Conservation (phyloP, 2,113 vertebrate genomes). For the Neogobius melanostomus region DNA sequence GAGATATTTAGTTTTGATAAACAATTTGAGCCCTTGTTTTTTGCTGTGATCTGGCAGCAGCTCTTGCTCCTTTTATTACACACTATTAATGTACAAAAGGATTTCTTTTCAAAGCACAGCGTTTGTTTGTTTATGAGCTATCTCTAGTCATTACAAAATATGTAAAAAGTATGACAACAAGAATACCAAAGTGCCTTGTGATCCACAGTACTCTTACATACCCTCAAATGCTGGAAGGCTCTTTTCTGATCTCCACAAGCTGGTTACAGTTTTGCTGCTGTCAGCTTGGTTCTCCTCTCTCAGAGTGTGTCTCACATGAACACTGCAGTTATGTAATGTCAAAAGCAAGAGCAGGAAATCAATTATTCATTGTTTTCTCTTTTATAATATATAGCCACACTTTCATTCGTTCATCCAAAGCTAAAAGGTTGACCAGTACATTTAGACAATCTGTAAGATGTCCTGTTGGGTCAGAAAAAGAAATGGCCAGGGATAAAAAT, state of each 20-base stretch:
- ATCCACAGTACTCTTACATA: too few relatives aligned
- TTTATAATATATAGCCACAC: conserved; percentile 60
- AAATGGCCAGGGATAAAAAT: not conserved
- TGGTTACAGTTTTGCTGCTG: conserved; percentile 7
- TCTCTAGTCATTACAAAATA: too few relatives aligned
- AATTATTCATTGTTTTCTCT: conserved; percentile 65
- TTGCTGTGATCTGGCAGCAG: too few relatives aligned
- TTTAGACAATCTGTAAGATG: conserved; percentile 14
- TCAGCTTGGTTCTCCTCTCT: conserved; percentile 13
- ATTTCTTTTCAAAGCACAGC: too few relatives aligned
- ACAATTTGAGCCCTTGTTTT: too few relatives aligned
- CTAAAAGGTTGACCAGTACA: conserved; percentile 8
- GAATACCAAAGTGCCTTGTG: too few relatives aligned
- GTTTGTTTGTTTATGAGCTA: too few relatives aligned
- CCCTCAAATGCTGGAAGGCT: too few relatives aligned
- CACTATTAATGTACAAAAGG: too few relatives aligned
- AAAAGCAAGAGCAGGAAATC: conserved; percentile 37
- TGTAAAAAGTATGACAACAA: too few relatives aligned
- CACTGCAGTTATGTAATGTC: conserved; percentile 53
- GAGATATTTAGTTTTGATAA: too few relatives aligned
- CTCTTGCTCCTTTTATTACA: too few relatives aligned
- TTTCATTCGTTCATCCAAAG: conserved; percentile 15
- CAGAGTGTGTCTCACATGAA: conserved; percentile 32
- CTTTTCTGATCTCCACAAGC: not conserved
- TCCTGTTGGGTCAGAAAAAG: not conserved